These are phyloP conservation scores for Pteronura brasiliensis DNA, from an alignment of 2,113 vertebrate species.

Conservation along the genomic window DNA sequence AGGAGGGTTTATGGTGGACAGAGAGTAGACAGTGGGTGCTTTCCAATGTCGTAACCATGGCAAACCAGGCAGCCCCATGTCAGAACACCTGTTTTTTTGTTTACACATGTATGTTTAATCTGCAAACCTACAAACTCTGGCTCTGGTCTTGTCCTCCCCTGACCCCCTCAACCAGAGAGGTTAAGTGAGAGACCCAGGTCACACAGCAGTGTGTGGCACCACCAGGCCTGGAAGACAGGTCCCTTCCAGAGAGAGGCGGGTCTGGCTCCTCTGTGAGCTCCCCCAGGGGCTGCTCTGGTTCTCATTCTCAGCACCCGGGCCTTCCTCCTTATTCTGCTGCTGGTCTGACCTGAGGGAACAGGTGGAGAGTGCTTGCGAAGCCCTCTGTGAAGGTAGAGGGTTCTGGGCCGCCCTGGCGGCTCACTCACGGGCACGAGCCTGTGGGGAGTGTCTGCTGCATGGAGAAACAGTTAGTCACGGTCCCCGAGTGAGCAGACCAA, in stretches of 20 bases:
- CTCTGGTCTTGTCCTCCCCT: background rate
- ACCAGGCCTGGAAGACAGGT: background rate
- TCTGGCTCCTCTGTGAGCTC: background rate
- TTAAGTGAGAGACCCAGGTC: background rate
- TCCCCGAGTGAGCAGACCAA: slow-evolving; percentile 51
- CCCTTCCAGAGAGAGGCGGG: background rate
- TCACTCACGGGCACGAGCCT: background rate
- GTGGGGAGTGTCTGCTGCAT: background rate
- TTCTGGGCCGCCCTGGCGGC: background rate
- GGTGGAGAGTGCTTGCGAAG: background rate
- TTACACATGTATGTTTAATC: background rate
- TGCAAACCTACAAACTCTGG: background rate
- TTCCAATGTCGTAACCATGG: background rate
- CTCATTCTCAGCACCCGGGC: background rate
- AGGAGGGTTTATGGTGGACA: background rate
- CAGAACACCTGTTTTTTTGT: background rate
- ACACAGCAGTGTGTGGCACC: background rate
- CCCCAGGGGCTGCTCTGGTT: background rate
- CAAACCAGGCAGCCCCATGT: background rate
- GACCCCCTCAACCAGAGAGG: background rate
- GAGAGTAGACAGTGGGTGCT: background rate
- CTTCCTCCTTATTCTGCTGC: background rate
- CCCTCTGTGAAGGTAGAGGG: slow-evolving; percentile 2
- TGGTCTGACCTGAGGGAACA: background rate
- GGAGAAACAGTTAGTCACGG: slow-evolving; percentile 59